Evolutionary conservation across 1,140 invertebrate genomes (phyloP).

Genomic region (Venustaconcha ellipsiformis): DNA sequence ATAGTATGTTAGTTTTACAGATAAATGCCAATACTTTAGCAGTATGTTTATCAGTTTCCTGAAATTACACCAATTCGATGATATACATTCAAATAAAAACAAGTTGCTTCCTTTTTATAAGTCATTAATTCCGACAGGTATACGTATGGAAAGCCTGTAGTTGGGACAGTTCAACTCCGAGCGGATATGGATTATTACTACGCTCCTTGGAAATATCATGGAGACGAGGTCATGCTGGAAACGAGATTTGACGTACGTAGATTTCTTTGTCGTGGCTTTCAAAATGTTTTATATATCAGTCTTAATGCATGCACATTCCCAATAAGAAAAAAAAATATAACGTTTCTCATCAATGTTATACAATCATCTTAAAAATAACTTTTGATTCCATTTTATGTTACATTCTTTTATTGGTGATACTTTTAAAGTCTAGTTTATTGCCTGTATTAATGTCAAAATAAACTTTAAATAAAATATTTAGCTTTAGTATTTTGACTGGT

Average conservation of each 20-base stretch:
- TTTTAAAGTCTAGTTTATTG: too few species aligned
- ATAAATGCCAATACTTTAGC: background rate
- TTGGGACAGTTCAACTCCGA: conserved; percentile 14
- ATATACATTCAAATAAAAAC: background rate
- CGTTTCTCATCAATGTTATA: too few species aligned
- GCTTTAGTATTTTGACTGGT: too few species aligned
- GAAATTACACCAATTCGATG: background rate
- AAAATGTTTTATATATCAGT: too few species aligned
- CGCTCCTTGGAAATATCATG: conserved; percentile 16
- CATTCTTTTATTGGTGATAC: too few species aligned
- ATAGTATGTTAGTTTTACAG: background rate
- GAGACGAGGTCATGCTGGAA: conserved; percentile 28
- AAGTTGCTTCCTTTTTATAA: background rate
- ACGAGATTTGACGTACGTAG: conserved; percentile 12
- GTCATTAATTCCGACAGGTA: background rate
- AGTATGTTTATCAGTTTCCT: background rate
- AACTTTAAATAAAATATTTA: too few species aligned
- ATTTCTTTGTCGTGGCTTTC: too few species aligned
- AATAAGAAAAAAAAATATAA: too few species aligned
- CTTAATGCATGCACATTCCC: too few species aligned
- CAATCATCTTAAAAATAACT: too few species aligned
- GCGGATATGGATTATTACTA: conserved; percentile 15
- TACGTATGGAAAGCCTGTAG: conserved; percentile 24
- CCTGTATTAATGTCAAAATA: too few species aligned
- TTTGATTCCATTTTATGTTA: too few species aligned